Conservation (phyloP, 2,797 vertebrate species). For the Silurus aristotelis region DNA sequence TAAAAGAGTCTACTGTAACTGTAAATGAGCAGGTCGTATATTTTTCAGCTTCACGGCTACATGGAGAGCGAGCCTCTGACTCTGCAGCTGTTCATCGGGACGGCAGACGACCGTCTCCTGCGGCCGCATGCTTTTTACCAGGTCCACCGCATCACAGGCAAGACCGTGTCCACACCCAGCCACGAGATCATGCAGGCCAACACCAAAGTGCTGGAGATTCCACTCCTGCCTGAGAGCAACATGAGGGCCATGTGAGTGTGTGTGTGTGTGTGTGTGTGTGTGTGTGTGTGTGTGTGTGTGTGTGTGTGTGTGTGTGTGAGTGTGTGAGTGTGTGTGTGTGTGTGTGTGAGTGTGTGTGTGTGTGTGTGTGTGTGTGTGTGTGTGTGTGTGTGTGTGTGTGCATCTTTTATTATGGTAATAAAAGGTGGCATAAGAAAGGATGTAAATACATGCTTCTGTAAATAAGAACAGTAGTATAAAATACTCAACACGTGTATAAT, state of each 20-base stretch:
- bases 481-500: not conserved
- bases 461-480: conserved; percentile 7
- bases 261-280: not conserved
- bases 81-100: conserved; percentile 98
- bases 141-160: conserved; percentile 98
- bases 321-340: not conserved
- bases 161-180: conserved; percentile 97
- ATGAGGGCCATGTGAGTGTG: conserved; percentile 94
- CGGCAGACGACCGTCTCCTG: conserved; percentile 97
- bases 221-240: conserved; percentile 91
- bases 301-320: not conserved
- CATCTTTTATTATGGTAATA: conserved; percentile 1
- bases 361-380: not conserved
- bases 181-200: conserved; percentile 94
- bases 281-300: conserved; percentile 17
- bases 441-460: conserved; percentile 7
- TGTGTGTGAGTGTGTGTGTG: conserved; percentile 20
- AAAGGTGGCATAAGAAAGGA: not conserved
- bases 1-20: conserved; percentile 13
- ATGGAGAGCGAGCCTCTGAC: conserved; percentile 95
- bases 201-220: conserved; percentile 97
- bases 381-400: not conserved
- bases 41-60: conserved; percentile 92
- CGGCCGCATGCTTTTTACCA: conserved; percentile 99
- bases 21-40: conserved; percentile 7